Evolutionary conservation across 2,888 invertebrate genomes (phyloP).

Genomic region (Linnaemya vulpina): DNA sequence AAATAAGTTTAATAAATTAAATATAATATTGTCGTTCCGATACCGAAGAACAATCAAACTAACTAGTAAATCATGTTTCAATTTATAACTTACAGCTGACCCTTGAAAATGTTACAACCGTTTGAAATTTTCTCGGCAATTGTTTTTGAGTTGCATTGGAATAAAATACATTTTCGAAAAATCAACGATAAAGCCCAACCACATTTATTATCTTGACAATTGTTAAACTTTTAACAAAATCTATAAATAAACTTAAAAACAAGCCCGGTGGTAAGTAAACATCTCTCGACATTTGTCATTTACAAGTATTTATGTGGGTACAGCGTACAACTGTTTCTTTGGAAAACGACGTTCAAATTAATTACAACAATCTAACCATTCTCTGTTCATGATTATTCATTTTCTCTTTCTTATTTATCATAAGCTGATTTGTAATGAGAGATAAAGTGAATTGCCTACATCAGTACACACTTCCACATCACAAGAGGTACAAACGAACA

Average conservation of each 20-base stretch:
- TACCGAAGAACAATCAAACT: no score
- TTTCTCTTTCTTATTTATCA: slow-evolving; percentile 45
- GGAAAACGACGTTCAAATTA: slow-evolving; percentile 47
- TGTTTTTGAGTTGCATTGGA: slow-evolving; percentile 75
- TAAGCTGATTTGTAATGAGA: slow-evolving; percentile 41
- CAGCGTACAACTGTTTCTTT: neutral
- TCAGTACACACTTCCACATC: slow-evolving; percentile 57
- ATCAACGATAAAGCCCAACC: slow-evolving; percentile 13
- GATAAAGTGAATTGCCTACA: slow-evolving; percentile 62
- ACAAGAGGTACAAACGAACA: neutral
- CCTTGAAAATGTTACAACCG: slow-evolving; percentile 11
- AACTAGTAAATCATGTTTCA: slow-evolving; percentile 1
- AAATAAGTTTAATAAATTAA: no score
- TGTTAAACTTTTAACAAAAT: slow-evolving; percentile 12
- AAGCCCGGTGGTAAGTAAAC: slow-evolving; percentile 47
- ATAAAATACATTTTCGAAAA: slow-evolving; percentile 4
- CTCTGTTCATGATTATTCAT: slow-evolving; percentile 55
- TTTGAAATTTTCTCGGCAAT: slow-evolving; percentile 79
- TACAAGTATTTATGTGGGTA: slow-evolving; percentile 42
- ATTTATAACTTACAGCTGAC: slow-evolving; percentile 12
- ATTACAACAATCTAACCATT: slow-evolving; percentile 49
- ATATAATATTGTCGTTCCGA: no score
- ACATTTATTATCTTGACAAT: slow-evolving; percentile 59
- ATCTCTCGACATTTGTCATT: slow-evolving; percentile 7
- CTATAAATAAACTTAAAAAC: slow-evolving; percentile 1